Base-by-base conservation (phyloP, 1,140 invertebrate species). In the Apis florea region DNA sequence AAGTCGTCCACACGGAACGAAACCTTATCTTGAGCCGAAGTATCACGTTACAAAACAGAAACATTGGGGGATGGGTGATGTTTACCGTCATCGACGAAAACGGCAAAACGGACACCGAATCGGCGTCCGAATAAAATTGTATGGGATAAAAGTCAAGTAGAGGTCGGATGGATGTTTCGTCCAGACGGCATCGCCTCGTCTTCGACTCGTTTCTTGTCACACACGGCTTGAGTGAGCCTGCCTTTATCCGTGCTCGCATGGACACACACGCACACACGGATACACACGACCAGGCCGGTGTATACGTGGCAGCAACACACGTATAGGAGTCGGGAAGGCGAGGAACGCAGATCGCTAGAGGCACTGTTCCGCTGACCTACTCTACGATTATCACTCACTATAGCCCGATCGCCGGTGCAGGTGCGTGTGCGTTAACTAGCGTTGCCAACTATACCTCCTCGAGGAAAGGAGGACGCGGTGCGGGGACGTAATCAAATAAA, bases 321-420 rank as follows among this genome's bases (percentile, higher is more conserved):
- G 21, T 58, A 31, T 21, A 17, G 2, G 24, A 64, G 24, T 31
- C 51, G 40, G 68, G 58, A 59, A 77, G 73, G 19, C 74, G 80
- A 82, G 77, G 92, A 92, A 93, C 91, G 90, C 85, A 90, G 91
- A 93, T 92, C 67, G 93, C 93, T 92, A 87, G 86, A 89, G 92
- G 93, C 93, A 82, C 88, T 93, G 93, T 93, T 93, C 93, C 90
- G 91, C 84, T 93, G 92, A 93, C 92, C 92, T 91, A 93, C 92
- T 92, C 90, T 90, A 88, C 89, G 90, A 90, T 91, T 91, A 91
- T 91, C 90, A 89, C 88, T 90, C 89, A 86, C 89, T 85, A 83
- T 71, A 87, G 88, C 83, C 31, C 88, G 87, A 89, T 90, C 89
- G 85, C 63, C 80, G 79, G 70, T 83, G 80, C 85, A 89, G 85